Base-by-base conservation (phyloP, 2,797 vertebrate species). In the Cossypha niveicapilla region DNA sequence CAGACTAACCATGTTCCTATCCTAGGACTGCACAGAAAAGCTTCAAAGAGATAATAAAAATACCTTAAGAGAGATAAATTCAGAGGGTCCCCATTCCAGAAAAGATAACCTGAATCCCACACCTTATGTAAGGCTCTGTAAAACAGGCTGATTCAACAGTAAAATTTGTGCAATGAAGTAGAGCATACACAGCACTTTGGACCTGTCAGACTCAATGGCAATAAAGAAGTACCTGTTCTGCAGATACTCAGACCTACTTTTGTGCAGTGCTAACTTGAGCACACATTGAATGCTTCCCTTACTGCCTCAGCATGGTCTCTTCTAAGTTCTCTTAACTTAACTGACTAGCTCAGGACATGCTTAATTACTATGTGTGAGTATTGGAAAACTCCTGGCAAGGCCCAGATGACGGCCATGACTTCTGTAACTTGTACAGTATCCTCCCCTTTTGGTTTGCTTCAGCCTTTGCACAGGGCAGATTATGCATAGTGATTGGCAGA, bases 131-230 rank as follows among this genome's bases (percentile, higher is more conserved):
- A 94, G 87, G 63, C 17, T 54, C 57, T 80, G 63, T 76, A 91
- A 95, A 95, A 93, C 56, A 73, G 86, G 82, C 71, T 95, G 90
- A 96, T 91, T 95, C 63, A 68, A 88, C 61, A 78, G 63, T 30
- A 92, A 74, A 89, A 77, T 61, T 82, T 79, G 47, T 50, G 60
- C 56, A 82, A 65, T 83, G 83, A 86, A 90, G 57, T 42, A 71
- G 39, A 93, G 65, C 66, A 67, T 18, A 68, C 32, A 30, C 37
- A 82, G 78, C 72, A 71, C 57, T 78, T 75, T 13, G n/a, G n/a
- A 12, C 28, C 71, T 73, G 47, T 42, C 91, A 94, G 14, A 73
- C 27, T 65, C 67, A 63, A 37, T 34, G 54, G 61, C 73, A 85
- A 78, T 85, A 90, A 86, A 92, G 72, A 92, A 84, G 88, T 77